Evolutionary conservation across 2,888 invertebrate species (phyloP).

Genomic region (Apocheima hispidaria): DNA sequence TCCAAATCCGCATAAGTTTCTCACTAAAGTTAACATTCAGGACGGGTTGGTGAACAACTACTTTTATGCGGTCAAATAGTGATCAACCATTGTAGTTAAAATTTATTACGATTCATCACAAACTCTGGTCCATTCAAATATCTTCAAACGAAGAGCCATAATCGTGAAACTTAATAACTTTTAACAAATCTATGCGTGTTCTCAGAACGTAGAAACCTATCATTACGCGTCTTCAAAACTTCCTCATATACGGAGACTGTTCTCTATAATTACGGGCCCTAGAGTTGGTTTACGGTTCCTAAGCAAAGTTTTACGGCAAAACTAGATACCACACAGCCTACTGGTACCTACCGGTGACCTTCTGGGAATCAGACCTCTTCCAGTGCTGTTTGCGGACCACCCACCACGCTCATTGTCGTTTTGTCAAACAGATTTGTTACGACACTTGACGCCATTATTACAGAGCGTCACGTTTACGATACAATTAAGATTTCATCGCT

Average conservation of each 20-base stretch:
- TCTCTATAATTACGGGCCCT: constrained; percentile 69
- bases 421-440: constrained; percentile 56
- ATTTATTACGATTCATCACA: background rate
- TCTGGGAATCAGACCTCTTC: constrained; percentile 73
- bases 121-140: constrained; percentile 9
- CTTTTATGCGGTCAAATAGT: background rate
- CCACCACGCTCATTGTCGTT: constrained; percentile 72
- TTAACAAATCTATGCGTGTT: constrained; percentile 42
- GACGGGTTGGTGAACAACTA: background rate
- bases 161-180: constrained; percentile 32
- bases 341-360: constrained; percentile 63
- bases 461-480: constrained; percentile 55
- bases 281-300: constrained; percentile 69
- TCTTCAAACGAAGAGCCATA: constrained; percentile 4
- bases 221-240: constrained; percentile 49
- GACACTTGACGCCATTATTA: constrained; percentile 62
- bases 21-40: constrained; percentile 1
- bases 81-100: background rate
- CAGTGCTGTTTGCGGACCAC: constrained; percentile 73
- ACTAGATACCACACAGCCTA: constrained; percentile 35
- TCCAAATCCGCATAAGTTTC: constrained; percentile 27
- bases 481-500: constrained; percentile 56
- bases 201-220: constrained; percentile 42
- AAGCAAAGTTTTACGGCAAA: constrained; percentile 64
- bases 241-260: constrained; percentile 58